Evolutionary conservation across 2,113 vertebrate genomes (phyloP), one percentile per base, ranked within the genome.

Genomic region (Genyomyrus donnyi): DNA sequence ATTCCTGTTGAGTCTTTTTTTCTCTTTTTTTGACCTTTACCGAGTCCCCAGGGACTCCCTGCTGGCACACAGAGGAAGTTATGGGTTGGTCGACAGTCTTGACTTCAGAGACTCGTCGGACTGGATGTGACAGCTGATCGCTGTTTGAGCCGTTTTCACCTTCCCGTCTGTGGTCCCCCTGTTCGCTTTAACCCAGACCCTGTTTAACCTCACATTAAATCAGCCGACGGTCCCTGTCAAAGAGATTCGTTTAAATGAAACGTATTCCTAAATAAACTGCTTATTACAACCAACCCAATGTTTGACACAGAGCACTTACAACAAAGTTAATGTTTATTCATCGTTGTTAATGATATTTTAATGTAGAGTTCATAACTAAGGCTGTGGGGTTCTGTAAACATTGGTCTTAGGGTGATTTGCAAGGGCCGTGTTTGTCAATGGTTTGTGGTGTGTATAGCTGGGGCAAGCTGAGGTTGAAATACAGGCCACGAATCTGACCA

Each of bases 41-140:
- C 93, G 93, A 92, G 91, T 95, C 94, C 93, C 95, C 92, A 91
- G 95, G 94, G 96, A 93, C 93, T 95, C 35, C 39, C 52, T 92
- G 87, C 94, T 91, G 93, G 94, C 92, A 94, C 91, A 92, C 95
- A 94, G 91, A 94, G 88, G 92, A 93, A 94, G 88, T 58, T 13
- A 91, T 83, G 66, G 88, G 90, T 90, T 91, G 66, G 92, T 92
- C 19, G 93, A 85, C 49, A 48, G 93, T 62, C 56, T 50, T 62
- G 50, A 49, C 24, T 87, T 87, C 49, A 39, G 85, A 48, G 48
- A 31, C 49, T 31, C 11, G 6, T 39, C 24, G 49, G 50, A 39
- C 50, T n/a, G 13, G n/a, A 31, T 13, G 85, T 87, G 19, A 11
- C 49, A 11, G 24, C n/a, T 0, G 13, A 48, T 21, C 1, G 27